Base-by-base conservation (phyloP, 2,797 vertebrate species). In the Thalassophryne amazonica region DNA sequence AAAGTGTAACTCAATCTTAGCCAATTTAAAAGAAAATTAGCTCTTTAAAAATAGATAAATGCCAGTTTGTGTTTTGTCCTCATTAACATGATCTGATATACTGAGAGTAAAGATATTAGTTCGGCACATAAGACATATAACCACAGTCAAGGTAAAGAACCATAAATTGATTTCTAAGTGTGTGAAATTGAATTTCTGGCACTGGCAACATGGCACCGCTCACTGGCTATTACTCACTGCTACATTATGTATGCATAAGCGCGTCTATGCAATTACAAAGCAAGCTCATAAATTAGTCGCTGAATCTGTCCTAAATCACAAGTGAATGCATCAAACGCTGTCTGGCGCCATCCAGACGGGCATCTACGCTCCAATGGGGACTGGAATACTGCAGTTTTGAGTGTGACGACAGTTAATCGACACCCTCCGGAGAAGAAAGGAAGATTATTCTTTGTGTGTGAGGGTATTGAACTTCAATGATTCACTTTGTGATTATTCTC, bases 241-340 rank as follows among this genome's bases (percentile, higher is more conserved):
- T 40, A 37, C 30, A 76, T 65, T 81, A 53, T 3, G 17, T 67
- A 83, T 76, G 76, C 59, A 24, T 46, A 38, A 49, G 38, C 39
- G 49, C 69, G 64, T 63, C 53, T 27, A 28, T 59, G 58, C 69
- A 79, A 72, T 85, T 84, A 84, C 65, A 81, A 72, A 76, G 65
- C 52, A 62, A 60, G 58, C 55, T 43, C 51, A 84, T 81, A 74
- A 84, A 87, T 84, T 71, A 75, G 66, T 57, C 8, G 3, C 43
- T 31, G 69, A 73, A 78, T 78, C 55, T 52, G 69, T 74, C 73
- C 78, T 82, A 80, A 79, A 80, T 82, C 73, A 80, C 52, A 36
- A 62, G 65, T 60, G 16, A 82, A 79, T 60, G 65, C 53, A 66
- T 83, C 39, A 73, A 65, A 73, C 73, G 55, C 31, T 65, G 50